A percentile compares a stretch with the other conserved stretches of the same genome.
phyloP scores from a whole-genome alignment of 2,888 invertebrate genomes.

The Cybosia mesomella region DNA sequence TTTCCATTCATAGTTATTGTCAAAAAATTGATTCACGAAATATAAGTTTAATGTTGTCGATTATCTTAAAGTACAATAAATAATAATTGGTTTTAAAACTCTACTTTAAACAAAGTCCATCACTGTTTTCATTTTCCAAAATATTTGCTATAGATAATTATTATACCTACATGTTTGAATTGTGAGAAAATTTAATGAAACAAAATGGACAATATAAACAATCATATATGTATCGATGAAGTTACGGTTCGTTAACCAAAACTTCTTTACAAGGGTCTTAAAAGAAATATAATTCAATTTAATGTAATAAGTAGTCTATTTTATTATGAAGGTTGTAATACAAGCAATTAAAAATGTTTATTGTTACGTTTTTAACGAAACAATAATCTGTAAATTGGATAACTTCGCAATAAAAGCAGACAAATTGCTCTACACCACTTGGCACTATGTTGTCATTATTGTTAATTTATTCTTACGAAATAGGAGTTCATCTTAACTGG shows the following conservation, averaged over 20 bases:
- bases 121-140: too few relatives aligned
- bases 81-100: too few relatives aligned
- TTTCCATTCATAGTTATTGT: too few relatives aligned
- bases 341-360: background rate
- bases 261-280: background rate
- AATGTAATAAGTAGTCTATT: constrained; percentile 9
- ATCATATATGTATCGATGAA: background rate
- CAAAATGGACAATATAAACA: too few relatives aligned
- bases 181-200: too few relatives aligned
- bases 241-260: background rate
- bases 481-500: constrained; percentile 33
- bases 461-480: constrained; percentile 32
- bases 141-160: too few relatives aligned
- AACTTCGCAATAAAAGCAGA: constrained; percentile 3
- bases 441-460: background rate
- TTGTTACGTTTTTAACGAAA: constrained; percentile 3
- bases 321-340: constrained; percentile 17
- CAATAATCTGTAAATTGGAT: background rate
- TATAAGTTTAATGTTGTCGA: too few relatives aligned
- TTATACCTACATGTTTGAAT: too few relatives aligned
- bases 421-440: background rate
- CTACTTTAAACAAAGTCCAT: too few relatives aligned
- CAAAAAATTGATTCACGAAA: too few relatives aligned
- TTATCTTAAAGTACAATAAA: too few relatives aligned
- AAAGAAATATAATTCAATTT: constrained; percentile 1